Conservation (phyloP, 2,113 vertebrate genomes). For the Muntiacus muntjak region DNA sequence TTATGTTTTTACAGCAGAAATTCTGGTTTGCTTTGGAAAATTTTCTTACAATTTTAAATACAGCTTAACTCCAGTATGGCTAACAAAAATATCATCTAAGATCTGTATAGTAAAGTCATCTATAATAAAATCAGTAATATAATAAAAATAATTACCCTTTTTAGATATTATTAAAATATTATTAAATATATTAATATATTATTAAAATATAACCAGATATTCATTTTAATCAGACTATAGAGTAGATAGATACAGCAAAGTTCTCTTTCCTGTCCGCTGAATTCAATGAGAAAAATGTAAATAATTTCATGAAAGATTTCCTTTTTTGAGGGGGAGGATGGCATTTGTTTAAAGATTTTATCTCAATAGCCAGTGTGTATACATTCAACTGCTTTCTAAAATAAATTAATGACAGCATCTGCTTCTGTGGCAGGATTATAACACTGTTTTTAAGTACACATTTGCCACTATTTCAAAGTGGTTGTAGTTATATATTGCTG, state of each 20-base stretch:
- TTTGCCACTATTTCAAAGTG: not conserved
- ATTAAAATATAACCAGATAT: not conserved
- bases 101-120: not conserved
- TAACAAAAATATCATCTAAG: not conserved
- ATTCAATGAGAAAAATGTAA: not conserved
- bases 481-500: not conserved
- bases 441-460: not conserved
- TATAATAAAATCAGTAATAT: not conserved
- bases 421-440: not conserved
- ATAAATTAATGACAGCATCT: not conserved
- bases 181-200: no score
- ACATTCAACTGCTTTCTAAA: not conserved
- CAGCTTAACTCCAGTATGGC: not conserved
- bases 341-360: not conserved
- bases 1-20: not conserved
- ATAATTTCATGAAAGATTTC: not conserved
- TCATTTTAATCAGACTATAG: not conserved
- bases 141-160: not conserved
- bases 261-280: not conserved
- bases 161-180: not conserved
- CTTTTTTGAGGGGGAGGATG: not conserved
- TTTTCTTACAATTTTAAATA: not conserved
- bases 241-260: not conserved
- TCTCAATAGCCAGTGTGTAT: not conserved
- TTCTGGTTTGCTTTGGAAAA: not conserved